phyloP scores from a whole-genome alignment of 2,113 vertebrate genomes.

The Abramis brama region DNA sequence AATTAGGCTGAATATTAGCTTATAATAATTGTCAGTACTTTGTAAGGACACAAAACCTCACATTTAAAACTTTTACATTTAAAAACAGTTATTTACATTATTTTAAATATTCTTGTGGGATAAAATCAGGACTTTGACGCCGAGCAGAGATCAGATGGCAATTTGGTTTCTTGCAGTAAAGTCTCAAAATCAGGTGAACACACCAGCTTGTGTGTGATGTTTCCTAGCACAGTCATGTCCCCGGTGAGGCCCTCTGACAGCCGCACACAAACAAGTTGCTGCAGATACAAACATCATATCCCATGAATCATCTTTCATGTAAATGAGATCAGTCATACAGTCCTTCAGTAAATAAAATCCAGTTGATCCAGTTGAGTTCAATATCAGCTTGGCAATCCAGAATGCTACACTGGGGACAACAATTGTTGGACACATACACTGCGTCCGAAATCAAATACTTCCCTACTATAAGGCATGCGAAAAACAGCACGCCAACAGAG shows the following conservation, averaged over 20 bases:
- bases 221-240: constrained; percentile 77
- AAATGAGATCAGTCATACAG: background rate
- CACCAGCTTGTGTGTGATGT: constrained; percentile 76
- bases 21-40: background rate
- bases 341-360: background rate
- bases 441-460: no score
- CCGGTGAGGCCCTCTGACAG: constrained; percentile 72
- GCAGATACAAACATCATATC: constrained; percentile 29
- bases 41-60: background rate
- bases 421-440: background rate
- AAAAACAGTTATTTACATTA: constrained; percentile 18
- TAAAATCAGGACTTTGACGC: constrained; percentile 31
- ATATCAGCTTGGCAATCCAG: background rate
- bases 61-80: background rate
- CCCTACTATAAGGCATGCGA: no score
- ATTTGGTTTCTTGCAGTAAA: constrained; percentile 65
- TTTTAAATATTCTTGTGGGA: background rate
- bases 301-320: background rate
- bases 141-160: constrained; percentile 21
- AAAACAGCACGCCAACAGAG: no score
- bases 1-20: background rate
- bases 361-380: background rate
- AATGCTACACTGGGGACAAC: background rate
- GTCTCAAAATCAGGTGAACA: constrained; percentile 76
- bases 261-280: constrained; percentile 77